Evolutionary conservation across 2,797 vertebrate genomes (phyloP).

Genomic region (Balearica regulorum): DNA sequence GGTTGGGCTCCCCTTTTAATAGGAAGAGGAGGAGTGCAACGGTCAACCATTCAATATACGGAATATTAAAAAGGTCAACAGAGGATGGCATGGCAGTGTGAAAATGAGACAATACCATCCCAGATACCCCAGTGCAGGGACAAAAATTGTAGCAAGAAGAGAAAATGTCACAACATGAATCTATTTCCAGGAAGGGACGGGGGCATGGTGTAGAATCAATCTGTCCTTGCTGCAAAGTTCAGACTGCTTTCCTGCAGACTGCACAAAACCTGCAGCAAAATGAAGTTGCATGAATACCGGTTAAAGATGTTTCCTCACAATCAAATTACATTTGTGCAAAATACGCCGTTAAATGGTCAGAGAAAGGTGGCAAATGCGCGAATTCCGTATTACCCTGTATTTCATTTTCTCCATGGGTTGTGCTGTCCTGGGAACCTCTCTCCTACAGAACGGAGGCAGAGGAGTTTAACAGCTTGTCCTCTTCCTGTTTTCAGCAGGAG

Average conservation of each 20-base stretch:
- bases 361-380: too few relatives aligned
- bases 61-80: slow-evolving; percentile 78
- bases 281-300: not conserved
- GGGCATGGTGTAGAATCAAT: not conserved
- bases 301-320: not conserved
- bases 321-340: fast-evolving
- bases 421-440: not conserved
- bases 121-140: slow-evolving; percentile 44
- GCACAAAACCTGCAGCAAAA: not conserved
- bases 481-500: not conserved
- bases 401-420: not conserved
- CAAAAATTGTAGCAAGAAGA: slow-evolving; percentile 54
- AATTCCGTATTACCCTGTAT: not conserved
- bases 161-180: slow-evolving; percentile 70
- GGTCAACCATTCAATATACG: slow-evolving; percentile 65
- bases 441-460: not conserved
- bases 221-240: not conserved
- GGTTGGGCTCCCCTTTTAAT: slow-evolving; percentile 55
- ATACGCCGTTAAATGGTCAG: not conserved
- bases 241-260: not conserved
- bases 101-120: slow-evolving; percentile 61
- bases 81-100: slow-evolving; percentile 34
- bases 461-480: not conserved
- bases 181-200: slow-evolving; percentile 16
- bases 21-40: slow-evolving; percentile 52